Conservation (phyloP, 2,888 invertebrate species). For the Chrysopilus asiliformis region DNA sequence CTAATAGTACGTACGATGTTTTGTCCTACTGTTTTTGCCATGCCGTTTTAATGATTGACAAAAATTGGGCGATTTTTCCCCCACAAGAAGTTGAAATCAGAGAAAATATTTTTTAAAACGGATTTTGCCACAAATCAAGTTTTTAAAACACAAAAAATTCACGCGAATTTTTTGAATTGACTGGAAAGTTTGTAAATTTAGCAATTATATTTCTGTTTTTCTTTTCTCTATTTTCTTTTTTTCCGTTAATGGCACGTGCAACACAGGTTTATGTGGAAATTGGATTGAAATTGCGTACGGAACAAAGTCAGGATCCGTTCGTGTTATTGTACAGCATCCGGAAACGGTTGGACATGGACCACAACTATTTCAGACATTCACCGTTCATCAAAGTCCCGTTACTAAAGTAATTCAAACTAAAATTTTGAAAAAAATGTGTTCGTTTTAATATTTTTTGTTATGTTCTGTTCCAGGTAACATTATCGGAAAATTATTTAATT, state of each 20-base stretch:
- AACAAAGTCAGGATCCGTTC: conserved; percentile 86
- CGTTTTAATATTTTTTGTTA: background rate
- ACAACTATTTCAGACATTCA: conserved; percentile 95
- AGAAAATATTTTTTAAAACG: too few relatives aligned
- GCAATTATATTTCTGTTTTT: too few relatives aligned
- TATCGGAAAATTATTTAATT: conserved; percentile 89
- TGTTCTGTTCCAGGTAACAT: conserved; percentile 51
- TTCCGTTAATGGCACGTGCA: too few relatives aligned
- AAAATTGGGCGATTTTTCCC: too few relatives aligned
- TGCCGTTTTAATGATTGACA: too few relatives aligned
- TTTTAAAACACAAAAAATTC: too few relatives aligned
- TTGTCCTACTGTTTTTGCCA: too few relatives aligned
- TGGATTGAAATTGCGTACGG: conserved; percentile 99
- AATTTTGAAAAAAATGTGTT: background rate
- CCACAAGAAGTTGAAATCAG: too few relatives aligned
- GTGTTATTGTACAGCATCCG: conserved; percentile 97
- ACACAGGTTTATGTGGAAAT: conserved; percentile 88
- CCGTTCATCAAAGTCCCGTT: conserved; percentile 91
- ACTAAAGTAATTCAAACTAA: conserved; percentile 82
- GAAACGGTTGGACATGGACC: conserved; percentile 98
- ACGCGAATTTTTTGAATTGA: too few relatives aligned
- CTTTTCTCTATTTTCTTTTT: background rate
- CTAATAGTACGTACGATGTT: too few relatives aligned
- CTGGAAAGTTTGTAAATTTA: too few relatives aligned
- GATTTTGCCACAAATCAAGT: too few relatives aligned